Conservation (phyloP, 2,888 invertebrate genomes). For the Mycalesis mineus region DNA sequence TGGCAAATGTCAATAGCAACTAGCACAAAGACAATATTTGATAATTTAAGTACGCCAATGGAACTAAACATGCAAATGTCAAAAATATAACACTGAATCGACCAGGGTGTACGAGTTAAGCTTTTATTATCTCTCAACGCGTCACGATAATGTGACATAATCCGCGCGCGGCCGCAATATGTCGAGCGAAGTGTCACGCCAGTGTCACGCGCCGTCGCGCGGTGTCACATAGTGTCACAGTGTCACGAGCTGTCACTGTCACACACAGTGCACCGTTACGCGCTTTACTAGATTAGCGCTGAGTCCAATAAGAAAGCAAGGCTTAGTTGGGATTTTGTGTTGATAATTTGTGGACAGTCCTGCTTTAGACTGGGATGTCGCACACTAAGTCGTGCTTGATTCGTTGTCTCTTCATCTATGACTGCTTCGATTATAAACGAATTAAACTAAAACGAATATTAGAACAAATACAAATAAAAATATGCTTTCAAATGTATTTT, state of each 20-base stretch:
- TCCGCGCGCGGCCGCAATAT: slow-evolving; percentile 61
- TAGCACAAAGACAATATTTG: too few species aligned
- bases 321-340: neutral
- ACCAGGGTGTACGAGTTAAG: slow-evolving; percentile 29
- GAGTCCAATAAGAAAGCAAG: slow-evolving; percentile 14
- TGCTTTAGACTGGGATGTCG: too few species aligned
- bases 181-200: slow-evolving; percentile 51
- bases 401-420: too few species aligned
- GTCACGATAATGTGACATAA: slow-evolving; percentile 57
- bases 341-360: too few species aligned
- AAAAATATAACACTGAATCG: neutral
- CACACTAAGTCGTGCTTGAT: too few species aligned
- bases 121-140: slow-evolving; percentile 43
- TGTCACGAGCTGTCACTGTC: slow-evolving; percentile 16
- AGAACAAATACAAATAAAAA: too few species aligned
- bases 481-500: too few species aligned
- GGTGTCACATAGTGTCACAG: slow-evolving; percentile 6
- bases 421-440: too few species aligned
- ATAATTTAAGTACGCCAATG: too few species aligned
- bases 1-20: too few species aligned
- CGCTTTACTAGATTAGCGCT: slow-evolving; percentile 16
- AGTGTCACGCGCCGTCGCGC: slow-evolving; percentile 19
- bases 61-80: neutral
- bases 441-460: too few species aligned
- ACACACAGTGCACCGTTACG: slow-evolving; percentile 20